These are phyloP conservation scores for Ceratoteleas bidentatus DNA, from an alignment of 1,140 invertebrate species.

Conservation along the genomic window DNA sequence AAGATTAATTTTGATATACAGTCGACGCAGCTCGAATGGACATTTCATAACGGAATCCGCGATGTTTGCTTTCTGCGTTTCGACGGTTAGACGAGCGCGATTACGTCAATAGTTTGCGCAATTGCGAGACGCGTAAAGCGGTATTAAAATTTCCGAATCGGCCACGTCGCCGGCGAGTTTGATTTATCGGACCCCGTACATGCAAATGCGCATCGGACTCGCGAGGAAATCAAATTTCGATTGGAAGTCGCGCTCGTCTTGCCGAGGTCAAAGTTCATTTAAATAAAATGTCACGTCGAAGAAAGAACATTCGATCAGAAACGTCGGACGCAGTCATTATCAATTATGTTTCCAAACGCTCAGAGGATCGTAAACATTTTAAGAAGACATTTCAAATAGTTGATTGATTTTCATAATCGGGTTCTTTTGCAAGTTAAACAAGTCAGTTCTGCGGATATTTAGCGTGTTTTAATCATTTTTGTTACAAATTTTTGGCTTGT, in stretches of 20 bases:
- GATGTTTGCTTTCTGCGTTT: slow-evolving; percentile 21
- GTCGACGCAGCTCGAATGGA: slow-evolving; percentile 6
- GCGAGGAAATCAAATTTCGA: slow-evolving; percentile 13
- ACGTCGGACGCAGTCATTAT: too few relatives aligned
- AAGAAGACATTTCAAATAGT: too few relatives aligned
- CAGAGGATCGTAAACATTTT: too few relatives aligned
- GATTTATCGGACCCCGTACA: slow-evolving; percentile 5
- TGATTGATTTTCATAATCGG: too few relatives aligned
- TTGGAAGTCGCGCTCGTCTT: background rate
- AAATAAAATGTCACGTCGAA: too few relatives aligned
- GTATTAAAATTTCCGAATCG: slow-evolving; percentile 11
- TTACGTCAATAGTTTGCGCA: slow-evolving; percentile 12
- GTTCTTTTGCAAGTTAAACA: too few relatives aligned
- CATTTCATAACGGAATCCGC: slow-evolving; percentile 17
- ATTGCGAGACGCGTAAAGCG: slow-evolving; percentile 6
- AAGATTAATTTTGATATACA: background rate
- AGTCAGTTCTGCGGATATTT: too few relatives aligned
- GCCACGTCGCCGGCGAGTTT: slow-evolving; percentile 3
- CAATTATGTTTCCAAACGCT: too few relatives aligned
- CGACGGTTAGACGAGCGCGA: slow-evolving; percentile 4
- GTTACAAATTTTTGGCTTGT: too few relatives aligned
- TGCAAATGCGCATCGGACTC: background rate
- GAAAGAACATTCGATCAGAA: too few relatives aligned
- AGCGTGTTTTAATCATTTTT: too few relatives aligned
- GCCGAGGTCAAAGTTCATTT: too few relatives aligned